Percentiles rank a stretch among this genome's conserved stretches.
phyloP scores from a whole-genome alignment of 2,888 invertebrate species.

The Lapara coniferarum region DNA sequence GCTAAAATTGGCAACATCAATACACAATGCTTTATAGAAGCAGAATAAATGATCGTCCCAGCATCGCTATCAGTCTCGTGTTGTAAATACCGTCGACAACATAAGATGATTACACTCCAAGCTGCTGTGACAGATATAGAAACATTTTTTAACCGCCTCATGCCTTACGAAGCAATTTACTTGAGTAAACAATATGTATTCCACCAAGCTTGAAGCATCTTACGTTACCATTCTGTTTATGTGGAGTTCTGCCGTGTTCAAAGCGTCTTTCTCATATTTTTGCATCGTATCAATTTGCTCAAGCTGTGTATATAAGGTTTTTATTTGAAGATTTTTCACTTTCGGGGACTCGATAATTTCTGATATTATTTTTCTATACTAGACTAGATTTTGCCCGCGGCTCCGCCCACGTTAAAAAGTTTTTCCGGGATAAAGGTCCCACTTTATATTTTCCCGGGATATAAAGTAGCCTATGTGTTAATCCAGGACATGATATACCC shows the following conservation, averaged over 20 bases:
- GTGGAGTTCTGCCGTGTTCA: constrained; percentile 25
- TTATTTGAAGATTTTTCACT: neutral
- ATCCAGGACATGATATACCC: too few relatives aligned
- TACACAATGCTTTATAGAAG: constrained; percentile 6
- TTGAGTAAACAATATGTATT: constrained; percentile 71
- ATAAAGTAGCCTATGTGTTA: too few relatives aligned
- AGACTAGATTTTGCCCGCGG: too few relatives aligned
- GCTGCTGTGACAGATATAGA: constrained; percentile 57
- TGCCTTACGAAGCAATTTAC: constrained; percentile 75
- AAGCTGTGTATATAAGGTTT: neutral
- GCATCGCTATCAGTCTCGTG: constrained; percentile 16
- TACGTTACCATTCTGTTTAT: constrained; percentile 33
- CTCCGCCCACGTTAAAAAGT: too few relatives aligned
- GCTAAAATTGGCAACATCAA: neutral
- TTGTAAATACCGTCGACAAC: constrained; percentile 44
- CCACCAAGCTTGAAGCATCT: constrained; percentile 46
- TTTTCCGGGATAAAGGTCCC: too few relatives aligned
- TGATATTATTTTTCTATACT: too few relatives aligned
- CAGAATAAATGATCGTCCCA: constrained; percentile 15
- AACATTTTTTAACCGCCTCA: constrained; percentile 69
- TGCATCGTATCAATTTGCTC: constrained; percentile 2
- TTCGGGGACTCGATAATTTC: neutral
- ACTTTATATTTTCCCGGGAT: too few relatives aligned
- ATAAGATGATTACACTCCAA: constrained; percentile 55
- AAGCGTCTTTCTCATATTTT: constrained; percentile 28